These are phyloP conservation scores for Agrochola lychnidis DNA, from an alignment of 2,888 invertebrate species.

Conservation along the genomic window DNA sequence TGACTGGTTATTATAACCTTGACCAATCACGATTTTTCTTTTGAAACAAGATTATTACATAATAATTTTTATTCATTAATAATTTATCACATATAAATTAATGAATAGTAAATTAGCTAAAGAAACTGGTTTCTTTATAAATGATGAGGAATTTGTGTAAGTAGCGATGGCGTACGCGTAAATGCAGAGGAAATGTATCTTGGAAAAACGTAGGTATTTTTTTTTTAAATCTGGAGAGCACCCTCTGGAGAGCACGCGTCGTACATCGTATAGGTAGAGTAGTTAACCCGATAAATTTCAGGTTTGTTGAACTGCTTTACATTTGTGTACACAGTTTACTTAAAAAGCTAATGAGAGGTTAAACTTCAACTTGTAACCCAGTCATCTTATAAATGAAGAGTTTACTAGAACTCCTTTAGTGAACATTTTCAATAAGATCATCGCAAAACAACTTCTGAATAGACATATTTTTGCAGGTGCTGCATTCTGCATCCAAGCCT, in stretches of 20 bases:
- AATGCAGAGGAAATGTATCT: neutral
- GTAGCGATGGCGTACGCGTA: neutral
- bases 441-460: no score
- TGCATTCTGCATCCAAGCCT: no score
- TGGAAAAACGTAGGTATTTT: neutral
- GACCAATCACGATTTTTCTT: slow-evolving; percentile 18
- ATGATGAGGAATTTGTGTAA: no score
- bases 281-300: no score
- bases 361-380: neutral
- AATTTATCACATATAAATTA: neutral
- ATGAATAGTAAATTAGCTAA: neutral
- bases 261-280: neutral
- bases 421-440: no score
- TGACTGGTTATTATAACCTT: slow-evolving; percentile 42
- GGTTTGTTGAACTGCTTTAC: neutral
- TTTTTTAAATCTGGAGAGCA: neutral
- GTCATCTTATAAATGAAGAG: neutral
- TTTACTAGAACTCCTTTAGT: neutral
- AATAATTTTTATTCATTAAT: neutral
- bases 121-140: neutral
- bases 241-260: no score
- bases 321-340: neutral
- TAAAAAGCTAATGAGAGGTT: neutral
- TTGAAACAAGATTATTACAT: slow-evolving; percentile 18
- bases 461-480: no score